These are phyloP conservation scores for Phrynocephalus guinanensis DNA, from an alignment of 2,797 vertebrate genomes.

Conservation along the genomic window DNA sequence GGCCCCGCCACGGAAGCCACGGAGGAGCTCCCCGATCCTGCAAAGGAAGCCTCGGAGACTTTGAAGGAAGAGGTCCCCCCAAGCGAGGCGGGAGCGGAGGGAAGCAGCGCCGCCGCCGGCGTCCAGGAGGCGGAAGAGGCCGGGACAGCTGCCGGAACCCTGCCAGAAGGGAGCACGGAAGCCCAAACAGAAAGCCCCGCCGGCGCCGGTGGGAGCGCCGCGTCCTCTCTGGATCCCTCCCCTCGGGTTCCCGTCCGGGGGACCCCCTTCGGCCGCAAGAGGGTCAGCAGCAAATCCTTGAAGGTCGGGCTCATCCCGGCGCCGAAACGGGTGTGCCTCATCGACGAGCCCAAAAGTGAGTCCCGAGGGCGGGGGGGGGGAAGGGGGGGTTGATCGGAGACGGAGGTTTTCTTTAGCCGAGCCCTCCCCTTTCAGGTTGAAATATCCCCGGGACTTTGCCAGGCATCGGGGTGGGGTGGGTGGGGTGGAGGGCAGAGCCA, in stretches of 20 bases:
- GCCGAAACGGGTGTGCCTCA: conserved; percentile 80
- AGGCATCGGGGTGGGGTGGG: no score
- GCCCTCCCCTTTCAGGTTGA: no score
- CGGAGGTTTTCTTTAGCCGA: no score
- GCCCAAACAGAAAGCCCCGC: conserved; percentile 44
- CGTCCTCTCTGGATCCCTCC: conserved; percentile 51
- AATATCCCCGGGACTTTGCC: no score
- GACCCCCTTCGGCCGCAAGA: conserved; percentile 74
- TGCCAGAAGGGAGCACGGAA: conserved; percentile 57
- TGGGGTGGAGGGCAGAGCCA: no score
- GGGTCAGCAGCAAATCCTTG: conserved; percentile 80
- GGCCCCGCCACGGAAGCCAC: background rate
- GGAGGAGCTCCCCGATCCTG: fast-evolving
- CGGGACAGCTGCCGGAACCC: background rate
- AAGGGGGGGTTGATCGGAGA: no score
- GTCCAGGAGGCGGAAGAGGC: no score
- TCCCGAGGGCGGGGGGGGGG: no score
- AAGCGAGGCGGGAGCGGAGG: background rate
- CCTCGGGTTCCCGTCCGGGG: conserved; percentile 66
- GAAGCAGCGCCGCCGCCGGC: background rate
- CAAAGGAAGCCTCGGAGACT: background rate
- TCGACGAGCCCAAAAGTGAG: conserved; percentile 80
- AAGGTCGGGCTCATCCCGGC: conserved; percentile 82
- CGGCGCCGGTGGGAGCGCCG: conserved; percentile 38
- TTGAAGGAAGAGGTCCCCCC: background rate